Base-by-base conservation (phyloP, 2,797 vertebrate species). In the Sebastes hubbsi region DNA sequence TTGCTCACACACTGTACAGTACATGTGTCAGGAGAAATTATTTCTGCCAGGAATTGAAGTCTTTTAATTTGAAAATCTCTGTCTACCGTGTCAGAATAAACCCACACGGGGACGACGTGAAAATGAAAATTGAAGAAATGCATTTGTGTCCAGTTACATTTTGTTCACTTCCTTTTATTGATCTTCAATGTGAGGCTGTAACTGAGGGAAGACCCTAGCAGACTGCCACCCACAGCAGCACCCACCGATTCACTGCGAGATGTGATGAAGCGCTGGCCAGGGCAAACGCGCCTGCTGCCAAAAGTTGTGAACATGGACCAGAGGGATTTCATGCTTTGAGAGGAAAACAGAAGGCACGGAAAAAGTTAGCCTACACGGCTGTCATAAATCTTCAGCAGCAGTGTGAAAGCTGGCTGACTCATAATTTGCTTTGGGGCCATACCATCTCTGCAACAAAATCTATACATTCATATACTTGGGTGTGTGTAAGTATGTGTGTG, bases 341-440 rank as follows among this genome's bases (percentile, higher is more conserved):
- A 82, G 60, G 75, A 81, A 82, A 87, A 83, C 72, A 81, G 74
- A 86, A 87, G 61, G 82, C 8, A 5, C 22, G 10, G 32, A 74
- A 79, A 69, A 87, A 87, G 79, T 83, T 79, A 29, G 68, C 67
- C 72, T 22, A 13, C 52, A 78, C 10, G 2, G 42, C 70, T 85
- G 64, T 75, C 78, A 88, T 87, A 82, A 89, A 91, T 88, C 79
- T 86, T 85, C 64, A 61, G 69, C 77, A 63, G 80, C 60, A 68
- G 20, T 24, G 62, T 64, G 73, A 88, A 75, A 16, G 2, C 76
- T 12, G 71, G 60, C 68, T 85, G 82, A 81, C 59, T 84, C 80
- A 62, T 81, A 70, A 77, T 86, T 78, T 81, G 73, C 78, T 88
- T 62, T 78, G 64, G 36, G 66, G 70, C 64, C 66, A 0, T 76